phyloP scores from a whole-genome alignment of 2,888 invertebrate species.

The Agrilus biguttatus region DNA sequence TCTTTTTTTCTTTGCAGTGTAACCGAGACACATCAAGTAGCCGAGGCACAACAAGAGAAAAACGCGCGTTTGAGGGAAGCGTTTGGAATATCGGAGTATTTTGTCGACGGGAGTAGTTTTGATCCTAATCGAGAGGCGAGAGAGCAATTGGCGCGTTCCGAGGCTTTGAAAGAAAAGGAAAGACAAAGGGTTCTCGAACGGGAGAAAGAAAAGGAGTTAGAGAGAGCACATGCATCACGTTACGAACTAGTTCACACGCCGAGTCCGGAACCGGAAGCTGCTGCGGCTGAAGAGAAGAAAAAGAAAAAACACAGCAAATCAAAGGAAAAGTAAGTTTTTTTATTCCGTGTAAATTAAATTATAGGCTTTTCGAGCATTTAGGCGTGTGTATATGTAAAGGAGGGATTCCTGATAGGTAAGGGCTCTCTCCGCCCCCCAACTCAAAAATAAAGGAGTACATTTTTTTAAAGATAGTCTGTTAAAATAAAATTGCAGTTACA shows the following conservation, averaged over 20 bases:
- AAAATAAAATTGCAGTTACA: too few species aligned
- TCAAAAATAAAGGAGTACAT: too few species aligned
- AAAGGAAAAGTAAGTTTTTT: conserved; percentile 44
- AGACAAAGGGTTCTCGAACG: conserved; percentile 28
- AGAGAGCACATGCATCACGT: conserved; percentile 30
- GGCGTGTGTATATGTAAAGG: too few species aligned
- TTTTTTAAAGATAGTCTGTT: too few species aligned
- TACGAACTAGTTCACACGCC: conserved; percentile 69
- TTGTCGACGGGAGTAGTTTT: conserved; percentile 87
- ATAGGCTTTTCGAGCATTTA: too few species aligned
- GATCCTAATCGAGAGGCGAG: conserved; percentile 62
- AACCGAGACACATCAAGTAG: conserved; percentile 90
- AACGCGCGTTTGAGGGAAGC: conserved; percentile 87
- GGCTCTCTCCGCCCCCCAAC: too few species aligned
- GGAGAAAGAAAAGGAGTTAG: conserved; percentile 36
- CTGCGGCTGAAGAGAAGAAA: conserved; percentile 32
- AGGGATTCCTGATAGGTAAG: too few species aligned
- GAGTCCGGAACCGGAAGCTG: conserved; percentile 38
- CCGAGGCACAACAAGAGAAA: conserved; percentile 91
- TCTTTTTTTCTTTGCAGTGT: conserved; percentile 44
- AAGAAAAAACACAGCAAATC: conserved; percentile 61
- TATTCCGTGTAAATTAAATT: neutral
- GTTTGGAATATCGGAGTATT: conserved; percentile 86
- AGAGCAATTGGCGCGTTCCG: conserved; percentile 36
- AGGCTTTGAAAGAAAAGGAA: conserved; percentile 31